A percentile compares a stretch with the other conserved stretches of the same genome.
Conservation (phyloP, 2,797 vertebrate genomes). For the Cottoperca gobio region DNA sequence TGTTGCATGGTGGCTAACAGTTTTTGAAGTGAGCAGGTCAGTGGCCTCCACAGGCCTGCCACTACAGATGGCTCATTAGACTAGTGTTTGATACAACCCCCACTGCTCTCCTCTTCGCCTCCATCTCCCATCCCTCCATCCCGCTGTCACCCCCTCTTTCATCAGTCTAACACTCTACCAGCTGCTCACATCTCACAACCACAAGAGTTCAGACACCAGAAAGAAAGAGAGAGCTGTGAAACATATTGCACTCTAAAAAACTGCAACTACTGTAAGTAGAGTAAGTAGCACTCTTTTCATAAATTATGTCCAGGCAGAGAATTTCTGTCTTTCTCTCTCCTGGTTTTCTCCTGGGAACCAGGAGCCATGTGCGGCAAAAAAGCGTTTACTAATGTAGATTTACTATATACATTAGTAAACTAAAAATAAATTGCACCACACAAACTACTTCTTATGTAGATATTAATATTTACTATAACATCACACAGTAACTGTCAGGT, state of each 20-base stretch:
- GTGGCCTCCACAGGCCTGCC: conserved; percentile 57
- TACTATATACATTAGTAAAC: neutral
- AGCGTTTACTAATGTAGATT: neutral
- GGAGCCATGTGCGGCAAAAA: neutral
- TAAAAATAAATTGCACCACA: neutral
- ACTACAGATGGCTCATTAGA: conserved; percentile 82
- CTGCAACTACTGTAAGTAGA: conserved; percentile 5
- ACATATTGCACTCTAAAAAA: conserved; percentile 34
- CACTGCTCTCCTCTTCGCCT: conserved; percentile 24
- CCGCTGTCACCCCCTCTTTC: conserved; percentile 66
- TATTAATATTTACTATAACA: neutral
- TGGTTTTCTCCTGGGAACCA: neutral
- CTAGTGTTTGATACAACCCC: conserved; percentile 60
- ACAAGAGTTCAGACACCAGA: conserved; percentile 43
- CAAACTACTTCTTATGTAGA: neutral
- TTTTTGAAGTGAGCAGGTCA: conserved; percentile 61
- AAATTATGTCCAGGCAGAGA: conserved; percentile 4
- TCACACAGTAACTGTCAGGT: neutral
- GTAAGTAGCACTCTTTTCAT: conserved; percentile 9
- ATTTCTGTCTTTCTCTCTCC: neutral
- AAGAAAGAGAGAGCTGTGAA: conserved; percentile 12
- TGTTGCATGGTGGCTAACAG: neutral
- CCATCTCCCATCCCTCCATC: conserved; percentile 55
- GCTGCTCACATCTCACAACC: conserved; percentile 67
- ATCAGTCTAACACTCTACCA: conserved; percentile 65